Base-by-base conservation (phyloP, 2,888 invertebrate genomes). In the Synergus gifuensis region DNA sequence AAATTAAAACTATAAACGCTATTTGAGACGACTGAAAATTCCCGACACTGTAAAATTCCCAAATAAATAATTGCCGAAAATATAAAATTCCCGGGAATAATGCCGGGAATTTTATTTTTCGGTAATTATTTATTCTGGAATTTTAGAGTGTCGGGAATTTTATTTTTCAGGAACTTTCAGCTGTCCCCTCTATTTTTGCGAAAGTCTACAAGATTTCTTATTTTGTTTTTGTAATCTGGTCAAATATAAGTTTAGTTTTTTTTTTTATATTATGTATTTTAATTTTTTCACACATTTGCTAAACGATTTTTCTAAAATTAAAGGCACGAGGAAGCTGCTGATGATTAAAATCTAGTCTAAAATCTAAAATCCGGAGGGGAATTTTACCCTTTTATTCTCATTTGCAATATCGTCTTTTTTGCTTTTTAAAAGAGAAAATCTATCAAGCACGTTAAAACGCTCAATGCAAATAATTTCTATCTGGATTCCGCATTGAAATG, bases 391-490 rank as follows among this genome's bases (percentile, higher is more conserved):
- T n/a, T 54, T 54, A 54, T 14, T n/a, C 8, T 16, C 54, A 16
- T 54, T 54, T 54, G n/a, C 12, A 28, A 62, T 0, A 62, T 22
- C 12, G 22, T 12, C 22, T 60, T 12, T 22, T 9, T 12, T 28
- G 18, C 4, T 62, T 62, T 28, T 62, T 18, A 62, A 28, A 28
- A 11, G 12, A 14, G 5, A n/a, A 66, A 40, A 66, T 66, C 8
- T 64, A 36, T 14, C 40, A 66, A 66, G 42, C 40, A n/a, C 11
- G 4, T 40, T 40, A 66, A 14, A 11, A 42, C n/a, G 66, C 66
- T 42, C 11, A 40, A 66, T 66, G 66, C 66, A 42, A 66, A 42
- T 66, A 18, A 66, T 42, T 42, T 66, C 40, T 42, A n/a, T 66
- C 36, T 40, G 42, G 36, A 66, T 40, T 36, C 8, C 28, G 28